Evolutionary conservation across 2,113 vertebrate genomes (phyloP).

Genomic region (Psittacula cyanocephala): DNA sequence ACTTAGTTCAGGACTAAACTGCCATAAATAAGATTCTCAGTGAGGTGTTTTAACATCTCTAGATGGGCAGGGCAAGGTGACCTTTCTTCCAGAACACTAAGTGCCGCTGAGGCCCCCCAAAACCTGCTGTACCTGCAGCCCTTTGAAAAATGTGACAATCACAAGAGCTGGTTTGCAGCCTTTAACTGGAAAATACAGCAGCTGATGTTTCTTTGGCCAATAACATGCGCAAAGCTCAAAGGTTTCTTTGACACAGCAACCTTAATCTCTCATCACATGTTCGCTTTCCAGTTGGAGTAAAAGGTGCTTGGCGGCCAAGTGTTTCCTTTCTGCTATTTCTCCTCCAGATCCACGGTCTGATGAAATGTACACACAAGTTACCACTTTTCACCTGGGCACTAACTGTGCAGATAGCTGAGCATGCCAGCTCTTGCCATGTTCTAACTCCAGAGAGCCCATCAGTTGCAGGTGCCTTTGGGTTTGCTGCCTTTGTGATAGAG

Average conservation of each 20-base stretch:
- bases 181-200: background rate
- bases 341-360: background rate
- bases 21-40: too few relatives aligned
- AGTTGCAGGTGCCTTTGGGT: background rate
- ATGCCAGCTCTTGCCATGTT: background rate
- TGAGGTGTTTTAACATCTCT: background rate
- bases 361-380: background rate
- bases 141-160: background rate
- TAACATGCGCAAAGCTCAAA: background rate
- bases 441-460: background rate
- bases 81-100: background rate
- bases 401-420: background rate
- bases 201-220: background rate
- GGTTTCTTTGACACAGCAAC: background rate
- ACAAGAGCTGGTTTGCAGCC: background rate
- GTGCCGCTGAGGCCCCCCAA: background rate
- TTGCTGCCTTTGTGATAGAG: background rate
- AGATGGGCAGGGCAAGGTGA: background rate
- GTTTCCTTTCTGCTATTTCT: background rate
- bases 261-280: fast-evolving
- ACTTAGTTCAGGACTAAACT: background rate
- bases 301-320: background rate
- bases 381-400: background rate
- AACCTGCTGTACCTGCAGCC: background rate
- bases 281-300: background rate